Evolutionary conservation across 2,888 invertebrate genomes (phyloP), one percentile per base, ranked within the genome.

Genomic region (Malacosoma neustria): DNA sequence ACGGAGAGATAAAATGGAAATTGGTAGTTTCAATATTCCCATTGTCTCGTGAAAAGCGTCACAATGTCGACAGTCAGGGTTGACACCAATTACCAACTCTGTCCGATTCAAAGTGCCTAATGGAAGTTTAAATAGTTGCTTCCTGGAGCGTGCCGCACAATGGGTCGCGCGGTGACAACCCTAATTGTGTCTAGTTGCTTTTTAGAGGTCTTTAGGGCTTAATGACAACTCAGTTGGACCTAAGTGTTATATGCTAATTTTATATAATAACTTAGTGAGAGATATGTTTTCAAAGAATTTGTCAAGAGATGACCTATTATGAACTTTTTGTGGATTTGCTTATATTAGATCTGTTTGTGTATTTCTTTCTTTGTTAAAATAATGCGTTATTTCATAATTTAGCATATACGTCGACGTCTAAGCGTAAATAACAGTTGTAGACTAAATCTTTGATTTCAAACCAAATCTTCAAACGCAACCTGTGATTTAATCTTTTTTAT

Each of bases 71-170:
- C 30, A 42, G 42, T 43, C 48, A 52, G 54, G 52, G 51, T 47
- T 54, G 56, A 54, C 52, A 48, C 55, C 59, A 58, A 63, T 64
- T 60, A 60, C 49, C 42, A 51, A 45, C 54, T 49, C 48, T 46
- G 39, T 29, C 38, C 61, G 54, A 65, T 64, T 66, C 64, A 61
- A 61, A 66, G 69, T 57, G 68, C 64, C 69, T 82, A 84, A 84
- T 85, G 82, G 84, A 81, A 75, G 76, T 79, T 84, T 82, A 84
- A 85, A 82, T 74, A 75, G 63, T 68, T 61, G 67, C 70, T 79
- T 79, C 80, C 82, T 72, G 47, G 48, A 47, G 54, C 51, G 53
- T 49, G 49, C 45, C 57, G 46, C 47, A 67, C 72, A 75, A 74
- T 70, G 63, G 68, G 34, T 35, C 37, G 44, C 14, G 57, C 50